Conservation (phyloP, 1,140 invertebrate genomes). For the Eurosta solidaginis region DNA sequence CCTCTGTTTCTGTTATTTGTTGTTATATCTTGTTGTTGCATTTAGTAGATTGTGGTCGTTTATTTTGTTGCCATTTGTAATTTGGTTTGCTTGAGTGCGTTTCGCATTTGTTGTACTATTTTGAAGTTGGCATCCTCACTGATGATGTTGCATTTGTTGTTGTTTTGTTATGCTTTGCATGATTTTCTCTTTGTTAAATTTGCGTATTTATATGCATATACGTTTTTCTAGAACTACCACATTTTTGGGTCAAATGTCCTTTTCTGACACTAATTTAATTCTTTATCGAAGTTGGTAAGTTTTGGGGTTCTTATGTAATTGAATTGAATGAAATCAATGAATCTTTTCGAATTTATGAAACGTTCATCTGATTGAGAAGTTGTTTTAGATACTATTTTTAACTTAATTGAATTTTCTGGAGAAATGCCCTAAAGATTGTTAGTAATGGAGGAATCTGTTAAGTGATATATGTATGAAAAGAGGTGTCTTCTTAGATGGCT, state of each 20-base stretch:
- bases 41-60: neutral
- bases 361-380: no score
- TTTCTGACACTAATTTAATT: neutral
- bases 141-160: neutral
- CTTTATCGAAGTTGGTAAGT: neutral
- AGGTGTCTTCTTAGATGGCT: no score
- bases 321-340: no score
- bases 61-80: neutral
- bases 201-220: neutral
- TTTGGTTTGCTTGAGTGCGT: slow-evolving; percentile 15
- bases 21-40: neutral
- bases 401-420: no score
- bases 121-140: neutral
- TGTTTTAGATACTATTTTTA: no score
- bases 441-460: no score
- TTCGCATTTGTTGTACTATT: neutral
- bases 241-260: neutral
- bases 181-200: neutral
- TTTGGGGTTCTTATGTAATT: no score
- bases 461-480: no score
- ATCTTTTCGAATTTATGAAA: no score
- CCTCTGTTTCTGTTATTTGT: neutral
- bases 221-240: neutral
- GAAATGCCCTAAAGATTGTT: no score
- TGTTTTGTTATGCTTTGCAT: neutral